These are phyloP conservation scores for Coregonus suidteri DNA, from an alignment of 2,797 vertebrate genomes.

Conservation along the genomic window DNA sequence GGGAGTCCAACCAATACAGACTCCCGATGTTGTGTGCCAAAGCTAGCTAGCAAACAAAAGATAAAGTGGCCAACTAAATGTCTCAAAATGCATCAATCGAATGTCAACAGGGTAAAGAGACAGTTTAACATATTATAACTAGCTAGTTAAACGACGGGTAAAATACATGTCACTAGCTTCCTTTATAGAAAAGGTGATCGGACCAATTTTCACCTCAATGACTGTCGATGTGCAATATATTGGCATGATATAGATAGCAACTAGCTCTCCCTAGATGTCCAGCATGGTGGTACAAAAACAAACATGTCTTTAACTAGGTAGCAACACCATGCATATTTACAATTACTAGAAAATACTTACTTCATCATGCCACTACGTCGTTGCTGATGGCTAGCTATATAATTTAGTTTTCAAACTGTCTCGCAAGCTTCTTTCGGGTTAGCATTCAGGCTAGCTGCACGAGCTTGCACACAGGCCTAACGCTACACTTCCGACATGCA, in stretches of 20 bases:
- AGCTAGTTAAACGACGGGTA: no score
- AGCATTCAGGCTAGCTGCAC: not conserved
- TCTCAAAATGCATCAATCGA: no score
- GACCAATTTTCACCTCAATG: not conserved
- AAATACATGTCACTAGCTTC: no score
- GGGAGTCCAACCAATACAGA: no score
- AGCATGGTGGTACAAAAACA: not conserved
- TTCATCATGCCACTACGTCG: not conserved
- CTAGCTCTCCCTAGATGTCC: not conserved
- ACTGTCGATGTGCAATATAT: not conserved
- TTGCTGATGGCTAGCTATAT: not conserved
- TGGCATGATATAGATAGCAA: no score
- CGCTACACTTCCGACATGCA: slow-evolving; percentile 7
- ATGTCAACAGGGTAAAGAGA: no score
- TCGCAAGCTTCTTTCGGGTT: not conserved
- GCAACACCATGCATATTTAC: not conserved
- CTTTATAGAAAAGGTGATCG: not conserved
- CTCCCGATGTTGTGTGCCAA: no score
- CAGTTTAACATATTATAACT: no score
- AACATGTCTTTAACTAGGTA: not conserved
- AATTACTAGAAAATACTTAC: not conserved
- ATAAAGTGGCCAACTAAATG: no score
- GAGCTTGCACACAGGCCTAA: not conserved
- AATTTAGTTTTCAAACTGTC: not conserved
- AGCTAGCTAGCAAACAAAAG: no score